Evolutionary conservation across 2,797 vertebrate species (phyloP).

Genomic region (Synanceia verrucosa): DNA sequence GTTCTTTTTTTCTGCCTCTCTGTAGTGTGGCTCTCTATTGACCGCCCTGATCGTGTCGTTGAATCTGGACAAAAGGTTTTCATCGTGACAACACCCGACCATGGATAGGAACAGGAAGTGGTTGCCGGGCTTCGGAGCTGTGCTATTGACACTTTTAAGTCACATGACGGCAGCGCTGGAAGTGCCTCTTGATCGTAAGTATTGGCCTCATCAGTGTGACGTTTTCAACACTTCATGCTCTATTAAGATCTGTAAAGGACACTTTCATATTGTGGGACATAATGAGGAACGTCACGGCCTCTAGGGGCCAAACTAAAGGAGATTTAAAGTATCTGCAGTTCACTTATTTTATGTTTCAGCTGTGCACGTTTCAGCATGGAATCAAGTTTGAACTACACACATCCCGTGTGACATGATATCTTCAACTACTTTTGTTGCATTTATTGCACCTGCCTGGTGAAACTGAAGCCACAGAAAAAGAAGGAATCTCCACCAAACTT

Average conservation of each 20-base stretch:
- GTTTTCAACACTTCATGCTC: not conserved
- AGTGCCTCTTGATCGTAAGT: constrained; percentile 98
- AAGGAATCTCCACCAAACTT: not conserved
- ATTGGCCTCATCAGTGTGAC: constrained; percentile 9
- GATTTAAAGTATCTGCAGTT: not conserved
- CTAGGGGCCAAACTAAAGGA: not conserved
- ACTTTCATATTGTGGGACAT: not conserved
- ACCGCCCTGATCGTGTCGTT: constrained; percentile 20
- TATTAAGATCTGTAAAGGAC: not conserved
- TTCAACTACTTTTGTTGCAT: constrained; percentile 56
- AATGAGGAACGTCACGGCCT: not conserved
- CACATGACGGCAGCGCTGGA: constrained; percentile 89
- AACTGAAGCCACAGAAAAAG: not conserved
- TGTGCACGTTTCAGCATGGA: constrained; percentile 59
- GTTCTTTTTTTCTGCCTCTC: not conserved
- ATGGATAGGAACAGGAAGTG: constrained; percentile 85
- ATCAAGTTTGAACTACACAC: constrained; percentile 2
- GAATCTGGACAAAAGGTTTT: constrained; percentile 44
- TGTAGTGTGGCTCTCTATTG: constrained; percentile 50
- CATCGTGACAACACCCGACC: constrained; percentile 70
- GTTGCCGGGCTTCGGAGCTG: constrained; percentile 70
- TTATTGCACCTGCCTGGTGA: constrained; percentile 29
- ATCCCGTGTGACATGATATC: constrained; percentile 12
- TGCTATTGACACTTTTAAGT: constrained; percentile 85
- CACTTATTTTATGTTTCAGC: constrained; percentile 2